Evolutionary conservation across 2,888 invertebrate genomes (phyloP), one percentile per base, ranked within the genome.

Genomic region (Andrena trimmerana): DNA sequence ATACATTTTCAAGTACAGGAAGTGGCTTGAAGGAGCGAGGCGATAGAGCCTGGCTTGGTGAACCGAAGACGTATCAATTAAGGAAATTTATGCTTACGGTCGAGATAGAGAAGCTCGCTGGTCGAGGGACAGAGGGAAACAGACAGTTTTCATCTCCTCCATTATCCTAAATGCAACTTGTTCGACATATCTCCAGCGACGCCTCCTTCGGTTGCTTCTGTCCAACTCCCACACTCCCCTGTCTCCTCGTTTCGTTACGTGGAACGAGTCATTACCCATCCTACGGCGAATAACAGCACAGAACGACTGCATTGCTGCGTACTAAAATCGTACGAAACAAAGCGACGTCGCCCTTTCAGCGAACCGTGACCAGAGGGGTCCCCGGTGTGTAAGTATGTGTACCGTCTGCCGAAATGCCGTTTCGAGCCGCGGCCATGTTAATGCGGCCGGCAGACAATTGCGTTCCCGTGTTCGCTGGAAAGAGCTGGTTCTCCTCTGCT

Each of bases 381-480:
- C 29, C 24, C 42, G 67, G 42, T 54, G 16, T 42, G 42, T 20
- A 20, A 20, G 20, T 16, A 42, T 42, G 42, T 1, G 66, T 52
- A 69, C 59, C 78, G 88, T 81, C 73, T 83, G 86, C 88, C 87
- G 86, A 87, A 87, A 87, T 88, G 78, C 76, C 66, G 67, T 24
- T 66, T 88, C 76, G 69, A 75, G 83, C 72, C 77, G 71, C 79
- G 77, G 71, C 77, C 86, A 71, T 83, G 86, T 83, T 83, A 81
- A 86, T 74, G 62, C 42, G 63, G 78, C 68, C 77, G 52, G 50
- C 82, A 83, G 88, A 88, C 88, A 86, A 87, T 89, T 88, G 89
- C 85, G 83, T 88, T 86, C 85, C 75, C 89, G 84, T 85, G 85
- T 89, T 85, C 81, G 69, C 36, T 84, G 80, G 77, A 85, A 87